Evolutionary conservation across 2,888 invertebrate species (phyloP).

Genomic region (Netelia fuscicornis): DNA sequence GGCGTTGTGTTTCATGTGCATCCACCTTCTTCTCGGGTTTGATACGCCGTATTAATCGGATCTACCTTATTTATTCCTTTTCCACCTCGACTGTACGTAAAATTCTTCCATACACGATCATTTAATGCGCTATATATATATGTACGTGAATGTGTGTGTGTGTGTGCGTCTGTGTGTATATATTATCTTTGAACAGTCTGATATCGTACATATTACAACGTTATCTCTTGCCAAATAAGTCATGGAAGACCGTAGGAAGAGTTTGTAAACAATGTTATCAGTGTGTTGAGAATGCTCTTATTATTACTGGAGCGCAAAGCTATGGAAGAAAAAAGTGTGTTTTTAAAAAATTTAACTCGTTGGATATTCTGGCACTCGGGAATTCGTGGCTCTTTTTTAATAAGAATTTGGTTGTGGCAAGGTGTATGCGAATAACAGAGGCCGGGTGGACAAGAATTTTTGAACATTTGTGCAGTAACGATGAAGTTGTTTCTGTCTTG

Average conservation of each 20-base stretch:
- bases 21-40: not conserved
- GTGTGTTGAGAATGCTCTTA: slow-evolving; percentile 4
- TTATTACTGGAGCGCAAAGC: not conserved
- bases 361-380: too few relatives aligned
- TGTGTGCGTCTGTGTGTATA: not conserved
- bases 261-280: slow-evolving; percentile 67
- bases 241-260: not conserved
- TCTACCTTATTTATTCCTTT: slow-evolving; percentile 7
- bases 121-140: slow-evolving; percentile 11
- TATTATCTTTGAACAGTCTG: not conserved
- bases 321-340: not conserved
- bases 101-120: not conserved
- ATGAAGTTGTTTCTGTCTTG: slow-evolving; percentile 10
- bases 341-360: too few relatives aligned
- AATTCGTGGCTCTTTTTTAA: too few relatives aligned
- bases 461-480: too few relatives aligned
- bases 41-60: not conserved
- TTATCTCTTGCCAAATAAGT: slow-evolving; percentile 23
- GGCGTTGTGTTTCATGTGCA: not conserved
- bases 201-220: not conserved
- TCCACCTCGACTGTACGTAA: not conserved
- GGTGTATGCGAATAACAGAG: too few relatives aligned
- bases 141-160: not conserved
- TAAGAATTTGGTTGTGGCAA: too few relatives aligned
- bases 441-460: too few relatives aligned